Evolutionary conservation across 2,113 vertebrate species (phyloP).

Genomic region (Panthera tigris): DNA sequence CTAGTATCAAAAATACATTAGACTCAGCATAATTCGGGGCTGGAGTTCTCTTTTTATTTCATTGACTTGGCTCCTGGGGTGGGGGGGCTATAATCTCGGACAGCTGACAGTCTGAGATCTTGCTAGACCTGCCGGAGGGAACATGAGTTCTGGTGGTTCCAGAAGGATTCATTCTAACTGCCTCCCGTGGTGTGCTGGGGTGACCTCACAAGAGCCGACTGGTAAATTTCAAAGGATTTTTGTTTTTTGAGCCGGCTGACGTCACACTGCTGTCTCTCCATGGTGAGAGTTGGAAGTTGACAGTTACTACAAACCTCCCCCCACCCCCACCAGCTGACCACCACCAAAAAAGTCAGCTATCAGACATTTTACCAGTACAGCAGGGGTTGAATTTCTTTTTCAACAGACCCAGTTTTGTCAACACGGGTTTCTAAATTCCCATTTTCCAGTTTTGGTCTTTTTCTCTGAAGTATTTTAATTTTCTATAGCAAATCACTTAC

Average conservation of each 20-base stretch:
- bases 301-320: not conserved
- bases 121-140: not conserved
- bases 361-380: not conserved
- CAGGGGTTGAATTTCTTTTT: not conserved
- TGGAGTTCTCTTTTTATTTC: not conserved
- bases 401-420: not conserved
- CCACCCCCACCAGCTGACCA: too few relatives aligned
- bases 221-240: not conserved
- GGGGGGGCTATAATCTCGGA: not conserved
- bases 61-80: not conserved
- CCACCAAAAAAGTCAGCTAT: not conserved
- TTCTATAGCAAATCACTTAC: not conserved
- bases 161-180: not conserved
- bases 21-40: not conserved
- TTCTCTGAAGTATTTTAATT: not conserved
- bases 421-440: not conserved
- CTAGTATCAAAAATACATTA: not conserved
- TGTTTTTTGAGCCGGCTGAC: not conserved
- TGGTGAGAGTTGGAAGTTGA: not conserved
- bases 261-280: not conserved
- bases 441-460: constrained; percentile 22
- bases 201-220: not conserved
- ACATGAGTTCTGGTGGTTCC: not conserved
- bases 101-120: not conserved
- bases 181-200: not conserved